A percentile compares a stretch with the other conserved stretches of the same genome.
These are phyloP conservation scores for Aphodius sticticus DNA, from an alignment of 2,888 invertebrate species.

Conservation along the genomic window DNA sequence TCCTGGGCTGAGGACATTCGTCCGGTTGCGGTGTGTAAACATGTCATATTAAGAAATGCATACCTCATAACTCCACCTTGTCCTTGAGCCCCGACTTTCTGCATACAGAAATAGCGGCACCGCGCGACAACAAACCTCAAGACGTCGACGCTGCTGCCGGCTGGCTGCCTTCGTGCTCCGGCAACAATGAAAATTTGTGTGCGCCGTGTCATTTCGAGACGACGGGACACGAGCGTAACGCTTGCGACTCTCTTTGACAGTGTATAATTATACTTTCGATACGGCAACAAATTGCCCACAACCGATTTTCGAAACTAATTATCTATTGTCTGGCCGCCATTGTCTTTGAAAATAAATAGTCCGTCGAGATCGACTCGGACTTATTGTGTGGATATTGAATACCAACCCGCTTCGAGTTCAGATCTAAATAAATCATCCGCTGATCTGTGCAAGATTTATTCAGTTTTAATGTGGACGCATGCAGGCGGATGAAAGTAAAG, in stretches of 20 bases:
- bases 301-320: constrained; percentile 4
- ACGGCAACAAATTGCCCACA: background rate
- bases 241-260: constrained; percentile 4
- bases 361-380: background rate
- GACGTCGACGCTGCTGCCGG: background rate
- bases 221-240: background rate
- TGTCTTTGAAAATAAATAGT: background rate
- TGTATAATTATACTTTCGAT: constrained; percentile 4
- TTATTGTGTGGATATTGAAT: constrained; percentile 4
- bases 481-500: background rate
- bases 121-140: background rate
- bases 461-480: background rate
- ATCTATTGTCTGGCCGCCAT: constrained; percentile 4
- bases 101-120: constrained; percentile 44
- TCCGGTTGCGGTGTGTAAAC: constrained; percentile 38
- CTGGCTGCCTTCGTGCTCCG: background rate
- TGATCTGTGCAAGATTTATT: constrained; percentile 4
- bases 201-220: background rate
- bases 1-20: constrained; percentile 33
- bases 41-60: constrained; percentile 49
- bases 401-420: background rate
- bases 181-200: constrained; percentile 4
- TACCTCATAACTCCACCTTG: constrained; percentile 50
- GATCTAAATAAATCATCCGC: background rate
- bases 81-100: constrained; percentile 48